Evolutionary conservation across 2,888 invertebrate genomes (phyloP).

Genomic region (Lasioglossum morio): DNA sequence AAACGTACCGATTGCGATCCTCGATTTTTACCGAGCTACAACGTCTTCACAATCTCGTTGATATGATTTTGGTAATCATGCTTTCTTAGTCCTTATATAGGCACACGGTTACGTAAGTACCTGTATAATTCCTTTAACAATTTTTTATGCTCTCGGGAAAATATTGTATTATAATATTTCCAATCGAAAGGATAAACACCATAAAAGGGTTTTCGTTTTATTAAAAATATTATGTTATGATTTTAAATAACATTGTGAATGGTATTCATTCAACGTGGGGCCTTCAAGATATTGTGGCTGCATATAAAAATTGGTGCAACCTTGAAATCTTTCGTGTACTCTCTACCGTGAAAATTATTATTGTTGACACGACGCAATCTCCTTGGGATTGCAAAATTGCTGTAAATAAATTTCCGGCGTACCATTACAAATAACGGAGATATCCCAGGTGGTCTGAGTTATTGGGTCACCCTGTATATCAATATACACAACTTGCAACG

Average conservation of each 20-base stretch:
- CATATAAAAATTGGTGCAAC: not conserved
- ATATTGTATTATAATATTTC: not conserved
- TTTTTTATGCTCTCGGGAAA: not conserved
- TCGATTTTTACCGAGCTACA: not conserved
- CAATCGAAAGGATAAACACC: not conserved
- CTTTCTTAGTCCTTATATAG: not conserved
- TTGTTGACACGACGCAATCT: not conserved
- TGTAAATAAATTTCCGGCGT: not conserved
- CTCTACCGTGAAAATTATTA: not conserved
- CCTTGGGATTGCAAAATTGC: not conserved
- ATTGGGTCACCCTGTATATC: conserved; percentile 3
- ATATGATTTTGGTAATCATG: not conserved
- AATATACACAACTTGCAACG: conserved; percentile 1
- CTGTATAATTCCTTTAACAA: not conserved
- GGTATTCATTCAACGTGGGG: not conserved
- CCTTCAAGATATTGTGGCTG: not conserved
- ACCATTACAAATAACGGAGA: not conserved
- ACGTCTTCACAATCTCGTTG: not conserved
- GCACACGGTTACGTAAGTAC: not conserved
- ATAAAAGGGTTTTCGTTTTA: not conserved
- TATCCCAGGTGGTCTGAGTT: not conserved
- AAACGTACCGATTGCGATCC: not conserved
- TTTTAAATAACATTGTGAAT: not conserved
- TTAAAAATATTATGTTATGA: not conserved
- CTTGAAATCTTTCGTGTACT: not conserved